A percentile compares a stretch with the other conserved stretches of the same genome.
phyloP scores from a whole-genome alignment of 2,888 invertebrate genomes.

The Drosophila neotestacea region DNA sequence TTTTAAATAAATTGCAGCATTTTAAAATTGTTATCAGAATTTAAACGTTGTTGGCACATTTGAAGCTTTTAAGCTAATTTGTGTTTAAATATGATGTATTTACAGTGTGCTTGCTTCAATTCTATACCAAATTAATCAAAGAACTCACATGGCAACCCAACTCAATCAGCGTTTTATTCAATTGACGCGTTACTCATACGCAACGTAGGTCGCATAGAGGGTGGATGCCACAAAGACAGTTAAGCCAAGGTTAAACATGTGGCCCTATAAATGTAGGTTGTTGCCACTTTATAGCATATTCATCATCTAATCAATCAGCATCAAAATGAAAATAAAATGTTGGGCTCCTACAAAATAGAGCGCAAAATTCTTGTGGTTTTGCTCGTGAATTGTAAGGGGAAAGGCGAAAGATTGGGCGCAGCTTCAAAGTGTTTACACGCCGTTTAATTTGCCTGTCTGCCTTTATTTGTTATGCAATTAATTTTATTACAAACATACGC shows the following conservation, averaged over 20 bases:
- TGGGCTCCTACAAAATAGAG: slow-evolving; percentile 46
- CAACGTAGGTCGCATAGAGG: slow-evolving; percentile 10
- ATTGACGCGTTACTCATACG: slow-evolving; percentile 57
- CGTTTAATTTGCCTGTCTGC: slow-evolving; percentile 78
- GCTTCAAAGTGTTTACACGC: slow-evolving; percentile 78
- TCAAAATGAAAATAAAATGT: slow-evolving; percentile 63
- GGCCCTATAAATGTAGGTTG: slow-evolving; percentile 13
- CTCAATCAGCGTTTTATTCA: slow-evolving; percentile 64
- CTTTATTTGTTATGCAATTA: slow-evolving; percentile 77
- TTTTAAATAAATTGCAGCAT: too few species aligned
- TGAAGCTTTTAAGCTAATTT: slow-evolving; percentile 17
- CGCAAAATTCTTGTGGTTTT: slow-evolving; percentile 45
- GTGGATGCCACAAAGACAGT: slow-evolving; percentile 19
- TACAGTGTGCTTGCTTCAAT: slow-evolving; percentile 11
- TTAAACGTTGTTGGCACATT: not conserved
- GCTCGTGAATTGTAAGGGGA: not conserved
- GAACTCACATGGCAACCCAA: slow-evolving; percentile 32
- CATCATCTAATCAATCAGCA: slow-evolving; percentile 71
- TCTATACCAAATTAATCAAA: slow-evolving; percentile 40
- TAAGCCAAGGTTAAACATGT: slow-evolving; percentile 49
- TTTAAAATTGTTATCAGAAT: not conserved
- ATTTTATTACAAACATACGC: slow-evolving; percentile 67
- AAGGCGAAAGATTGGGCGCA: slow-evolving; percentile 2
- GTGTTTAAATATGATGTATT: slow-evolving; percentile 23
- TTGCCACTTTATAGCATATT: slow-evolving; percentile 33